phyloP scores from a whole-genome alignment of 2,888 invertebrate genomes.

The Ectemnius cavifrons region DNA sequence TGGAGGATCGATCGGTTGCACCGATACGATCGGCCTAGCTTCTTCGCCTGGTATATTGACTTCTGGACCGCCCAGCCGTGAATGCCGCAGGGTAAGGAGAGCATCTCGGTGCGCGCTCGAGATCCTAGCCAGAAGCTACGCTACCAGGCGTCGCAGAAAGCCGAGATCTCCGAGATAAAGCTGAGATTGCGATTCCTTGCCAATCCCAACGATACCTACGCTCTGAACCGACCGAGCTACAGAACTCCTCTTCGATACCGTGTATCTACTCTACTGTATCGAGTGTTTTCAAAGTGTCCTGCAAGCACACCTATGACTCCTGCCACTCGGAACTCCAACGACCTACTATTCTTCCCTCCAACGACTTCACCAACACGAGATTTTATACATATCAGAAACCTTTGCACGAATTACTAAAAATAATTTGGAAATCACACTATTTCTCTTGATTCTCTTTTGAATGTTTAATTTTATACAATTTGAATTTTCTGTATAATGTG shows the following conservation, averaged over 20 bases:
- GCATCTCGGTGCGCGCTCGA: conserved; percentile 20
- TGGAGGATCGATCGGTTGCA: conserved; percentile 31
- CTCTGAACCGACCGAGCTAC: conserved; percentile 35
- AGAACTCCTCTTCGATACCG: conserved; percentile 38
- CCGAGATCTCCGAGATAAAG: conserved; percentile 59
- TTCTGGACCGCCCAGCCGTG: conserved; percentile 30
- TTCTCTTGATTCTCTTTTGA: too few relatives aligned
- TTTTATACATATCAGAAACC: not conserved
- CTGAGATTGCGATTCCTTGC: conserved; percentile 63
- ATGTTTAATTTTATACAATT: too few relatives aligned
- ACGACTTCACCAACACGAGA: conserved; percentile 15
- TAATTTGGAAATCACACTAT: too few relatives aligned
- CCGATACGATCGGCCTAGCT: conserved; percentile 23
- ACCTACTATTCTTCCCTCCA: conserved; percentile 19
- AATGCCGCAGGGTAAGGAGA: conserved; percentile 41
- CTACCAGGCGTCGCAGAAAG: conserved; percentile 26
- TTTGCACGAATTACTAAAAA: not conserved
- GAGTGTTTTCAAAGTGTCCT: conserved; percentile 39
- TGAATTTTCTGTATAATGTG: too few relatives aligned
- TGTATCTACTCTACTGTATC: conserved; percentile 26
- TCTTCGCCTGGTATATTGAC: conserved; percentile 27
- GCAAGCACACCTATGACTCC: conserved; percentile 22
- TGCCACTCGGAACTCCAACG: conserved; percentile 26
- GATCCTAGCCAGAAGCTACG: conserved; percentile 37
- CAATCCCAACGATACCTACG: conserved; percentile 51